phyloP scores from a whole-genome alignment of 2,888 invertebrate genomes.

The Drosophila putrida region DNA sequence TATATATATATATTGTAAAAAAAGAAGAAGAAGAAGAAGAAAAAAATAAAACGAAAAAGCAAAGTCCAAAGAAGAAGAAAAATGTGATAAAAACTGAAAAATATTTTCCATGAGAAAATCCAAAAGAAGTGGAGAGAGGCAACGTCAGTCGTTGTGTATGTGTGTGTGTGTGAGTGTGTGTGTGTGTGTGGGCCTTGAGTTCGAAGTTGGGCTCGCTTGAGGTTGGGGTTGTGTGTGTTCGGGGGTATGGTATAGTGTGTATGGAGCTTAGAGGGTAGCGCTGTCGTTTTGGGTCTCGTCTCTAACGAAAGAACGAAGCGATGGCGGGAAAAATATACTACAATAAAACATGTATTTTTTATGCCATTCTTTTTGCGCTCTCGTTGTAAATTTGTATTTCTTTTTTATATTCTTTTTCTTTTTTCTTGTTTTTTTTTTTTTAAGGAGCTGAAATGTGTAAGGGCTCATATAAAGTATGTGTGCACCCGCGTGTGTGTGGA shows the following conservation, averaged over 20 bases:
- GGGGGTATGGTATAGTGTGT: background rate
- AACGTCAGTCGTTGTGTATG: slow-evolving; percentile 33
- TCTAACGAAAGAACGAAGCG: slow-evolving; percentile 38
- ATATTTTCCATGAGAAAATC: slow-evolving; percentile 83
- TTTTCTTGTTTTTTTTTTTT: slow-evolving; percentile 50
- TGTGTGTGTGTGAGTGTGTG: slow-evolving; percentile 26
- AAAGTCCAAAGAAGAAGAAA: slow-evolving; percentile 80
- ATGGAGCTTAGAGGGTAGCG: slow-evolving; percentile 34
- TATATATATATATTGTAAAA: slow-evolving; percentile 22
- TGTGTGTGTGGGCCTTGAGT: slow-evolving; percentile 51
- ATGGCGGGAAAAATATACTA: slow-evolving; percentile 81
- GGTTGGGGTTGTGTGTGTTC: slow-evolving; percentile 26
- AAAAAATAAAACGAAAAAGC: slow-evolving; percentile 60
- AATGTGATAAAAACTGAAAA: slow-evolving; percentile 82
- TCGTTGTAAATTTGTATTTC: slow-evolving; percentile 50
- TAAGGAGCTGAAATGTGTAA: slow-evolving; percentile 71
- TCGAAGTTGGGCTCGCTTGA: slow-evolving; percentile 54
- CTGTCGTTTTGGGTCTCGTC: slow-evolving; percentile 43
- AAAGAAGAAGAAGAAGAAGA: slow-evolving; percentile 50
- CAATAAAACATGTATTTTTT: slow-evolving; percentile 82
- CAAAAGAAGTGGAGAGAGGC: slow-evolving; percentile 74
- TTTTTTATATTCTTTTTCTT: slow-evolving; percentile 46
- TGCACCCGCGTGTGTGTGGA: slow-evolving; percentile 26
- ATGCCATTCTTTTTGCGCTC: slow-evolving; percentile 64
- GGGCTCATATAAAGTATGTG: slow-evolving; percentile 48